A percentile compares a stretch with the other conserved stretches of the same genome.
Evolutionary conservation across 2,797 vertebrate species (phyloP).

Genomic region (Coendou prehensilis): DNA sequence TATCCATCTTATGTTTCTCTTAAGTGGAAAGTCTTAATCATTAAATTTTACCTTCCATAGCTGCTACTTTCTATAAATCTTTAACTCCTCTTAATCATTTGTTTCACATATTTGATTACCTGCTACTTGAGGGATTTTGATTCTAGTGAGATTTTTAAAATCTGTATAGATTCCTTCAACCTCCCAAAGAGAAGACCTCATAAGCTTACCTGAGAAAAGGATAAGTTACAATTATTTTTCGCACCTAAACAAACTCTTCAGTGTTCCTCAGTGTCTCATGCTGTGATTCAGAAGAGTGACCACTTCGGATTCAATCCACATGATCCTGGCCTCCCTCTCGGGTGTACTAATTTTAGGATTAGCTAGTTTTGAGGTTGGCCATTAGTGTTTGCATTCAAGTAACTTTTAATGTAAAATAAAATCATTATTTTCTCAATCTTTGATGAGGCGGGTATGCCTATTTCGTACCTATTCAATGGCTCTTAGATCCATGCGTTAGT

Average conservation of each 20-base stretch:
- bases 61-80: background rate
- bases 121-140: slow-evolving; percentile 33
- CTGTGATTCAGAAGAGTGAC: background rate
- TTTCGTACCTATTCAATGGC: background rate
- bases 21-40: slow-evolving; percentile 18
- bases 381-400: background rate
- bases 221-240: background rate
- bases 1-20: slow-evolving; percentile 22
- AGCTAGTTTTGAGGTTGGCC: background rate
- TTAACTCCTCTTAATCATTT: background rate
- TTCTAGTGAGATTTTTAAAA: background rate
- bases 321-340: background rate
- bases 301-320: background rate
- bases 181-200: background rate
- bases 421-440: background rate
- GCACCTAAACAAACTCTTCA: background rate
- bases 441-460: background rate
- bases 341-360: background rate
- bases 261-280: background rate
- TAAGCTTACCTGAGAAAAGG: background rate
- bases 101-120: background rate
- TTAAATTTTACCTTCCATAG: background rate
- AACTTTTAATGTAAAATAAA: background rate
- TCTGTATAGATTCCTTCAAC: background rate
- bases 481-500: background rate